These are phyloP conservation scores for Quadroppia sp. DNA, from an alignment of 2,888 invertebrate genomes.

Conservation along the genomic window DNA sequence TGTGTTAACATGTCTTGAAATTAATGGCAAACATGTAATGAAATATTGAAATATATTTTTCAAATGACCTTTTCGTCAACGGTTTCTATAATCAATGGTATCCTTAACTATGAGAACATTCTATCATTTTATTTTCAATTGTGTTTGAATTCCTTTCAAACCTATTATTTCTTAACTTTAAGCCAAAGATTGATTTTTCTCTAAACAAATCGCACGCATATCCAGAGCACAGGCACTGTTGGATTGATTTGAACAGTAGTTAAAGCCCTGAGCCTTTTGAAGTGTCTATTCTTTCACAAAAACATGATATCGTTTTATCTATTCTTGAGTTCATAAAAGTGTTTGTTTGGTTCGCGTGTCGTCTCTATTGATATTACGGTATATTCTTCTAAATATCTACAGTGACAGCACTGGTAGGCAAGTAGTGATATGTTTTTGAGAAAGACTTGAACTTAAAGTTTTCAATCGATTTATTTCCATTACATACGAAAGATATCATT, in stretches of 20 bases:
- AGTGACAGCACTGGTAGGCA: background rate
- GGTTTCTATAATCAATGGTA: background rate
- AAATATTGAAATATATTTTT: background rate
- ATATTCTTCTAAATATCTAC: background rate
- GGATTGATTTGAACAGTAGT: background rate
- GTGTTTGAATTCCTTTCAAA: conserved; percentile 6
- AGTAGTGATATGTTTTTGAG: background rate
- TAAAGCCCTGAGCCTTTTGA: background rate
- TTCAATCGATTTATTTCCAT: background rate
- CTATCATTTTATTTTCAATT: background rate
- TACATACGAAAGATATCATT: background rate
- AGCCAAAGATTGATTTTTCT: conserved; percentile 13
- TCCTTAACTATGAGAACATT: conserved; percentile 1
- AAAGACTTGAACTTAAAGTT: background rate
- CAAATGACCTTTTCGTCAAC: background rate
- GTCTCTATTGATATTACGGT: background rate
- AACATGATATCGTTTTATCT: conserved; percentile 2
- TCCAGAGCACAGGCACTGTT: background rate
- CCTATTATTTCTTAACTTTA: conserved; percentile 5
- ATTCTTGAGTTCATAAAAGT: background rate
- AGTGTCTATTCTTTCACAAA: conserved; percentile 6
- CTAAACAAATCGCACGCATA: conserved; percentile 1
- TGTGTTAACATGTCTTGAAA: no score
- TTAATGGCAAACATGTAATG: background rate
- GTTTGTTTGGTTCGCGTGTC: conserved; percentile 15